These are phyloP conservation scores for Cryptomyrus ogoouensis DNA, from an alignment of 2,113 vertebrate genomes.

Conservation along the genomic window DNA sequence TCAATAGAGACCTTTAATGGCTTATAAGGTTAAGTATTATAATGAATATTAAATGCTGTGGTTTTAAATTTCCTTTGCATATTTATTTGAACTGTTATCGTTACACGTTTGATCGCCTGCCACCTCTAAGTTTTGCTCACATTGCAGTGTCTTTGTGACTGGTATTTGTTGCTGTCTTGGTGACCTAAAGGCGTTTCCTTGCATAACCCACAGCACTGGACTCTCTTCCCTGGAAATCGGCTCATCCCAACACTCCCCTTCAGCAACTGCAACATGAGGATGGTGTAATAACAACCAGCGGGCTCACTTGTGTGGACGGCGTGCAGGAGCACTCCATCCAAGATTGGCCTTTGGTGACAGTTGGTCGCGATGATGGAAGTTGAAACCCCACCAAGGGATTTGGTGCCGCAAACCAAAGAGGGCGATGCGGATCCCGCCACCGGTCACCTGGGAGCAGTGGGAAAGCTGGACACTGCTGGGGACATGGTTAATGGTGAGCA, in stretches of 20 bases:
- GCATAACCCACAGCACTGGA: not conserved
- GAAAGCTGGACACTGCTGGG: slow-evolving; percentile 24
- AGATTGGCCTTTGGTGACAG: slow-evolving; percentile 29
- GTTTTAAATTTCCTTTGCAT: not conserved
- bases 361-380: slow-evolving; percentile 42
- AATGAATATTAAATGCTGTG: not conserved
- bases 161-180: not conserved
- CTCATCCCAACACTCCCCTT: not conserved
- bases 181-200: not conserved
- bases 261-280: not conserved
- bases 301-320: not conserved
- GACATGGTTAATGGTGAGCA: slow-evolving; percentile 50
- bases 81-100: not conserved
- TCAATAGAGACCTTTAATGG: not conserved
- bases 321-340: slow-evolving; percentile 31
- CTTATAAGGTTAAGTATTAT: not conserved
- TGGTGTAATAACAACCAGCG: slow-evolving; percentile 8
- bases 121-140: not conserved
- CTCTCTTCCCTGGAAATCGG: not conserved
- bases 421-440: slow-evolving; percentile 18
- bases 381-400: slow-evolving; percentile 24
- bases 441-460: slow-evolving; percentile 29
- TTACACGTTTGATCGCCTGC: not conserved
- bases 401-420: slow-evolving; percentile 37
- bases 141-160: not conserved